Evolutionary conservation across 2,797 vertebrate genomes (phyloP).

Genomic region (Valencia hispanica): DNA sequence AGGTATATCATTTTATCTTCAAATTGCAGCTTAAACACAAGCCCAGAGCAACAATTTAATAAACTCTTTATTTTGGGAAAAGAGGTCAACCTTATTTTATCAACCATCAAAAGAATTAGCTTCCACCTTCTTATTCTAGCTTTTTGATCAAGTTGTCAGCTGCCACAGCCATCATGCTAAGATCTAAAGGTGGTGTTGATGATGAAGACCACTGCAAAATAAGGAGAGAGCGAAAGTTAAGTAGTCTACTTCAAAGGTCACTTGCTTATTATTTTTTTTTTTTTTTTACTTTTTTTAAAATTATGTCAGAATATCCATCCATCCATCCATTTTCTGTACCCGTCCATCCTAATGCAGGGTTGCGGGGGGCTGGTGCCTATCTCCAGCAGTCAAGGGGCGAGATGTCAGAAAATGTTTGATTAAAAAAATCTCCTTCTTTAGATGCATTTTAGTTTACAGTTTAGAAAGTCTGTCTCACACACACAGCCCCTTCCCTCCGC

Average conservation of each 20-base stretch:
- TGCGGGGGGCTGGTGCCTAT: too few species aligned
- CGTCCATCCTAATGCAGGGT: too few species aligned
- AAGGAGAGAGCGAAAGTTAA: neutral
- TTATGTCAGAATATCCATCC: too few species aligned
- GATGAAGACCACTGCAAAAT: neutral
- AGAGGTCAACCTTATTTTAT: neutral
- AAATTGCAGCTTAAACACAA: neutral
- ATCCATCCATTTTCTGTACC: too few species aligned
- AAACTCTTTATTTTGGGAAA: neutral
- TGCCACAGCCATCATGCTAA: neutral
- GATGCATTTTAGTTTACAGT: too few species aligned
- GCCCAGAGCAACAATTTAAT: neutral
- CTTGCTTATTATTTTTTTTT: too few species aligned
- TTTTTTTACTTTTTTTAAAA: too few species aligned
- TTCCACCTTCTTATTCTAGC: neutral
- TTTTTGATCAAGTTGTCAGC: neutral
- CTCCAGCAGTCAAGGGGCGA: too few species aligned
- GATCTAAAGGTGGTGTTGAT: neutral
- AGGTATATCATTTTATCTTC: neutral
- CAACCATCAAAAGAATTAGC: neutral
- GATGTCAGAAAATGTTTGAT: too few species aligned
- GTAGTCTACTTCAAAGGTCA: neutral
- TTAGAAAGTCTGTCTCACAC: too few species aligned
- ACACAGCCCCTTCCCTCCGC: too few species aligned
- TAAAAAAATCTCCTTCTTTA: too few species aligned